Percentiles rank a stretch among this genome's conserved stretches.
phyloP scores from a whole-genome alignment of 35 echinoderm and acorn worm species.

The Ophiothrix spiculata region DNA sequence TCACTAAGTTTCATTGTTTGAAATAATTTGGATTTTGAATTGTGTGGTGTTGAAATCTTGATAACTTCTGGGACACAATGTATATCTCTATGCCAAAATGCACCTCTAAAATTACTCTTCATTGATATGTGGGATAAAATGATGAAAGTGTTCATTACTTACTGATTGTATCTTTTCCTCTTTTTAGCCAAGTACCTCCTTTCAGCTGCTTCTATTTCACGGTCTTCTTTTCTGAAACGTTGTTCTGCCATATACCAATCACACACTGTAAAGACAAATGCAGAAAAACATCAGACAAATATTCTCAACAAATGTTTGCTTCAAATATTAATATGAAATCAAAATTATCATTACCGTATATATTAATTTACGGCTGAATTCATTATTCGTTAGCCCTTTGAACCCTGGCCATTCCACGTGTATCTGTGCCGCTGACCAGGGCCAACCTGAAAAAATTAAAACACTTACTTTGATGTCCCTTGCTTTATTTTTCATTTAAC shows the following conservation, averaged over 20 bases:
- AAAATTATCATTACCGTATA: too few relatives aligned
- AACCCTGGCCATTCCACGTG: too few relatives aligned
- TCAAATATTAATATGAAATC: neutral
- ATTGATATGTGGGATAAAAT: neutral
- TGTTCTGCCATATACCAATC: slow-evolving; percentile 36
- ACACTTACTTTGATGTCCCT: too few relatives aligned
- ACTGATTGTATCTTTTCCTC: slow-evolving; percentile 2
- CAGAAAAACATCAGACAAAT: neutral
- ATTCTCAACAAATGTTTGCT: neutral
- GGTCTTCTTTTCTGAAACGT: neutral
- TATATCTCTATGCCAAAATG: neutral
- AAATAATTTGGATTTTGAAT: neutral
- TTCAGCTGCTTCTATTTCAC: slow-evolving; percentile 1
- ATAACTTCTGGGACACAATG: neutral
- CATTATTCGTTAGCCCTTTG: too few relatives aligned
- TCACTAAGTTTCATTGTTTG: neutral
- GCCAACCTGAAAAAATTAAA: too few relatives aligned
- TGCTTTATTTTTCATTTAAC: too few relatives aligned
- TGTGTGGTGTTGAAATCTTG: neutral
- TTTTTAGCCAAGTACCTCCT: slow-evolving; percentile 31
- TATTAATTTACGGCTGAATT: too few relatives aligned
- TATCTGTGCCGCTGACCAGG: too few relatives aligned
- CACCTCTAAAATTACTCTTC: neutral
- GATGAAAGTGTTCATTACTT: neutral
- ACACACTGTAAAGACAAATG: slow-evolving; percentile 54